Evolutionary conservation across 2,113 vertebrate species (phyloP).

Genomic region (Amblyornis subalaris): DNA sequence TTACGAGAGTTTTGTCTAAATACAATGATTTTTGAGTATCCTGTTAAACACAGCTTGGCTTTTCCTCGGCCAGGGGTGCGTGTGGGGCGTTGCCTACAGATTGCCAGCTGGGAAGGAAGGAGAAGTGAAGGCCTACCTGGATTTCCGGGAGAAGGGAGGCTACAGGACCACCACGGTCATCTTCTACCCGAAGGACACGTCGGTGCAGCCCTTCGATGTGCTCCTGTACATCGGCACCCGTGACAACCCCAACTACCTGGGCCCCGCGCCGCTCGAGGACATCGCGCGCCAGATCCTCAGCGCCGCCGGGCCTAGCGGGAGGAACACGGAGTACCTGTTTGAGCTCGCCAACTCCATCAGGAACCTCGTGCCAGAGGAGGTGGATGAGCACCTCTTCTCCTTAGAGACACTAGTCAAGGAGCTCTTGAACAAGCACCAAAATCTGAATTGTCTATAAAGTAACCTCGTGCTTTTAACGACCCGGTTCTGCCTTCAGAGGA

Average conservation of each 20-base stretch:
- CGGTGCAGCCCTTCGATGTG: slow-evolving; percentile 76
- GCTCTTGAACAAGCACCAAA: slow-evolving; percentile 69
- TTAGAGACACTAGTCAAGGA: slow-evolving; percentile 88
- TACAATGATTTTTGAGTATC: background rate
- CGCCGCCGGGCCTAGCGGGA: slow-evolving; percentile 87
- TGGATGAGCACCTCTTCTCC: slow-evolving; percentile 89
- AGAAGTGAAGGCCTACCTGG: slow-evolving; percentile 91
- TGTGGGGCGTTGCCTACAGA: slow-evolving; percentile 95
- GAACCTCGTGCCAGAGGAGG: slow-evolving; percentile 86
- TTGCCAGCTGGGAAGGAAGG: slow-evolving; percentile 86
- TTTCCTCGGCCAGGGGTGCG: slow-evolving; percentile 78
- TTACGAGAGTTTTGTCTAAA: background rate
- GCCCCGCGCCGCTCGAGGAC: slow-evolving; percentile 91
- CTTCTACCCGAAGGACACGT: slow-evolving; percentile 84
- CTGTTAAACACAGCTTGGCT: background rate
- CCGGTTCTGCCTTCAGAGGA: background rate
- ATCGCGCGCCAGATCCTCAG: slow-evolving; percentile 90
- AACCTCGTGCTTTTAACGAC: background rate
- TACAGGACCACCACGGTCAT: slow-evolving; percentile 83
- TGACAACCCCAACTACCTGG: slow-evolving; percentile 94
- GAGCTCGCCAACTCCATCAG: slow-evolving; percentile 90
- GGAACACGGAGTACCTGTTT: slow-evolving; percentile 93
- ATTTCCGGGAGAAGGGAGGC: slow-evolving; percentile 93
- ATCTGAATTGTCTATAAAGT: slow-evolving; percentile 40
- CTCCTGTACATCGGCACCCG: slow-evolving; percentile 90